These are phyloP conservation scores for Corythornis vintsioides DNA, from an alignment of 2,113 vertebrate genomes.

Conservation along the genomic window DNA sequence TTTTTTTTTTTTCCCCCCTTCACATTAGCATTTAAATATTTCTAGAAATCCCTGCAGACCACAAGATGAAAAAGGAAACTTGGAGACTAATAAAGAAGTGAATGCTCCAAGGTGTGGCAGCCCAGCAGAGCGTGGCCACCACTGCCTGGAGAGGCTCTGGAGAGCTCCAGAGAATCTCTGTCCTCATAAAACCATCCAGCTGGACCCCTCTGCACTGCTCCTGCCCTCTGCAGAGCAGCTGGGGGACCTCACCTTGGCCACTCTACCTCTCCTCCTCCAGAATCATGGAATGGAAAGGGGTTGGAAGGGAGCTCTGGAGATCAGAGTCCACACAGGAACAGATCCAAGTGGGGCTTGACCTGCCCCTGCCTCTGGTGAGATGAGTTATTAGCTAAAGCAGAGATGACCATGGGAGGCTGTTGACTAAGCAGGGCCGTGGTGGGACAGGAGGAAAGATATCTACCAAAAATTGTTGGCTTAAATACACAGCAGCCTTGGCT, in stretches of 20 bases:
- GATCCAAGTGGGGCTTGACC: neutral
- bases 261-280: neutral
- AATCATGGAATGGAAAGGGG: too few species aligned
- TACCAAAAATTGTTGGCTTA: neutral
- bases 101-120: constrained; percentile 40
- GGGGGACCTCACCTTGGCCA: neutral
- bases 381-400: neutral
- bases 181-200: neutral
- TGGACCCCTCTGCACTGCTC: neutral
- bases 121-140: neutral
- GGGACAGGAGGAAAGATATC: neutral
- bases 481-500: neutral
- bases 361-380: neutral
- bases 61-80: constrained; percentile 35
- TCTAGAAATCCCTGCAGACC: constrained; percentile 51
- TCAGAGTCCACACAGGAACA: too few species aligned
- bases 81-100: constrained; percentile 29
- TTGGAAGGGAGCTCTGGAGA: too few species aligned
- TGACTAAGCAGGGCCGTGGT: neutral
- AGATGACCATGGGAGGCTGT: neutral
- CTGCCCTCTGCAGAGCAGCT: neutral
- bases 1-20: neutral
- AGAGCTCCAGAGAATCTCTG: neutral
- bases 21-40: constrained; percentile 59
- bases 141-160: neutral